phyloP scores from a whole-genome alignment of 1,140 invertebrate genomes.

The Lordiphosa clarofinis region DNA sequence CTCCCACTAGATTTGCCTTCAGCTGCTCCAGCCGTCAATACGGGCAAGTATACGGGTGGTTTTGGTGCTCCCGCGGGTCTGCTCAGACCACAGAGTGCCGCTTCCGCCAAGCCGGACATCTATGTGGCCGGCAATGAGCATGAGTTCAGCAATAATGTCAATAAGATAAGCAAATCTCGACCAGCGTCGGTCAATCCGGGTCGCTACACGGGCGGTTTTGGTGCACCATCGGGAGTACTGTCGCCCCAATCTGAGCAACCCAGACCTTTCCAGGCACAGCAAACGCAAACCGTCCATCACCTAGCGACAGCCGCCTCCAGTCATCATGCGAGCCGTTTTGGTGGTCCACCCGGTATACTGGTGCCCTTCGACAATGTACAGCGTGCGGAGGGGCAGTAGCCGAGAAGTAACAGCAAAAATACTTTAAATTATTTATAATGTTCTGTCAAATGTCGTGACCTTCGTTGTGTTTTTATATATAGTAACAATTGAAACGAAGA shows the following conservation, averaged over 20 bases:
- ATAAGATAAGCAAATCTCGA: constrained; percentile 29
- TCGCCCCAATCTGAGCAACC: constrained; percentile 37
- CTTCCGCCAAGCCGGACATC: constrained; percentile 31
- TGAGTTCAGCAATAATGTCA: constrained; percentile 30
- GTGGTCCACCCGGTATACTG: constrained; percentile 73
- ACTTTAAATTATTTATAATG: constrained; percentile 77
- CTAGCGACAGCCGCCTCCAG: constrained; percentile 17
- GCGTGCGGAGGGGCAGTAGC: constrained; percentile 42
- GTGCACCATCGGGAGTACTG: constrained; percentile 49
- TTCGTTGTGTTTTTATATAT: too few relatives aligned
- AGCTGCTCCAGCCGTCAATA: constrained; percentile 12
- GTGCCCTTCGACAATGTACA: constrained; percentile 70
- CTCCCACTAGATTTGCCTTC: constrained; percentile 19
- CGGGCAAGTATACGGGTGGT: constrained; percentile 59
- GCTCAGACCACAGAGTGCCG: constrained; percentile 28
- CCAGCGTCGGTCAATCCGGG: constrained; percentile 36
- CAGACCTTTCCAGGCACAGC: constrained; percentile 53
- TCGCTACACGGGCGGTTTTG: constrained; percentile 57
- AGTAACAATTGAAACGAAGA: too few relatives aligned
- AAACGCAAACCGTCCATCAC: constrained; percentile 1
- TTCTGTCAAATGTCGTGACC: constrained; percentile 16
- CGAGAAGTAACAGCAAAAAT: constrained; percentile 18
- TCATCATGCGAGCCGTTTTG: constrained; percentile 55
- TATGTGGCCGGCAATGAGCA: constrained; percentile 54
- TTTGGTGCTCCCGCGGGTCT: constrained; percentile 70